Evolutionary conservation across 2,888 invertebrate genomes (phyloP).

Genomic region (Caenorhabditis sp.): DNA sequence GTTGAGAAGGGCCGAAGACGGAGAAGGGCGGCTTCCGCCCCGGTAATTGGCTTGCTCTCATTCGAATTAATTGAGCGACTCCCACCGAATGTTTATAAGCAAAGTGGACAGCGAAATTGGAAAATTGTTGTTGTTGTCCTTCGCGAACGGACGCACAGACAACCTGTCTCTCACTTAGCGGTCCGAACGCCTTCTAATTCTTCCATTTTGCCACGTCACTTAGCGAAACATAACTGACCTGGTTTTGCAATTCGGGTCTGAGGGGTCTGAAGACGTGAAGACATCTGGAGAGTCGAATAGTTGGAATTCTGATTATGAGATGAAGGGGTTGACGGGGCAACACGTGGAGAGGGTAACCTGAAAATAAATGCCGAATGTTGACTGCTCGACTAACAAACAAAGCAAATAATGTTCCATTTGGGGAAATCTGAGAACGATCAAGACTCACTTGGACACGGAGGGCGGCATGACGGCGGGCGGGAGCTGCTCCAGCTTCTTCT

Average conservation of each 20-base stretch:
- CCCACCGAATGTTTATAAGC: slow-evolving; percentile 45
- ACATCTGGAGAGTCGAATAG: slow-evolving; percentile 14
- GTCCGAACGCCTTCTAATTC: background rate
- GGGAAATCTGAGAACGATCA: slow-evolving; percentile 2
- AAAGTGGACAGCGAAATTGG: slow-evolving; percentile 45
- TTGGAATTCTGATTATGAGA: slow-evolving; percentile 29
- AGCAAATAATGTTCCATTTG: slow-evolving; percentile 25
- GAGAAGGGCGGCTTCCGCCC: background rate
- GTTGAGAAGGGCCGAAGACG: slow-evolving; percentile 43
- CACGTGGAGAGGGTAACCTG: slow-evolving; percentile 52
- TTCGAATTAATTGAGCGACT: slow-evolving; percentile 54
- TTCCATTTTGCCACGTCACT: slow-evolving; percentile 20
- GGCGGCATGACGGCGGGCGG: slow-evolving; percentile 44
- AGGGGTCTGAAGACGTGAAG: slow-evolving; percentile 61
- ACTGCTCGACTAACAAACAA: background rate
- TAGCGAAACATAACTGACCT: slow-evolving; percentile 19
- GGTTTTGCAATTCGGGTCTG: slow-evolving; percentile 56
- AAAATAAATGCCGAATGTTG: background rate
- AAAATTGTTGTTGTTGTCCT: slow-evolving; percentile 51
- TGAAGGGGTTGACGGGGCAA: slow-evolving; percentile 5
- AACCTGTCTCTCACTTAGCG: slow-evolving; percentile 44
- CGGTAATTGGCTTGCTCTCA: slow-evolving; percentile 45
- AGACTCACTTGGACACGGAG: slow-evolving; percentile 52
- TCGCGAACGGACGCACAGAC: slow-evolving; percentile 7
- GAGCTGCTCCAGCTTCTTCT: slow-evolving; percentile 46